Evolutionary conservation across 2,797 vertebrate genomes (phyloP), one percentile per base, ranked within the genome.

Genomic region (Halcyon chelicuti): DNA sequence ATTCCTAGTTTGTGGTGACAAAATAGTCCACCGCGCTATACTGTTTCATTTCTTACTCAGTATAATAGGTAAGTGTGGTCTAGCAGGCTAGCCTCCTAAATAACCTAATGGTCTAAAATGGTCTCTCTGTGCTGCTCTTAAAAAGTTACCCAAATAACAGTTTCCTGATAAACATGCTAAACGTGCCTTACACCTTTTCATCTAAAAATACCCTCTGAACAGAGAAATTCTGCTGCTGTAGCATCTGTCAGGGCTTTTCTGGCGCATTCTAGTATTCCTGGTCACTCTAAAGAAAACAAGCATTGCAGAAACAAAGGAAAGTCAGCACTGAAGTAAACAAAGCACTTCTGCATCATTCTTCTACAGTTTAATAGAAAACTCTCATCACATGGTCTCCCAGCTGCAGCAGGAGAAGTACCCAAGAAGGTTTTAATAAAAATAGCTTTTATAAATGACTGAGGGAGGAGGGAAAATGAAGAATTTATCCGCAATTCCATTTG

Each of bases 381-480:
- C 37, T 93, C 17, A 85, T 89, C 86, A 88, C 71, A 87, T 44
- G 54, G 57, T 71, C 74, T 94, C 63, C 18, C 71, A 92, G 83
- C 67, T 94, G 95, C 86, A 87, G 77, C 73, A 96, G 73, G 22
- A 92, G 76, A 88, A 88, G 62, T 46, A 90, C 73, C 74, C 52
- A 90, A 81, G 40, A 82, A 92, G 44, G 60, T 89, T 94, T 93
- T 80, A 94, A 86, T 82, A 90, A 95, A 95, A 95, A 86, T 47
- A 90, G 83, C 57, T 94, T 82, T 90, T 77, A 87, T 82, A 95
- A 93, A 77, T 80, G 20, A 18, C 80, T 58, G 83, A 68, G 33
- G 67, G 21, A 87, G 52, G 14, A 21, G 2, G 57, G 55, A 77
- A 88, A 92, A 25, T 40, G 77, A 90, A 88, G 90, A 93, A 85